Conservation (phyloP, 2,113 vertebrate species). For the Tylochromis polylepis region DNA sequence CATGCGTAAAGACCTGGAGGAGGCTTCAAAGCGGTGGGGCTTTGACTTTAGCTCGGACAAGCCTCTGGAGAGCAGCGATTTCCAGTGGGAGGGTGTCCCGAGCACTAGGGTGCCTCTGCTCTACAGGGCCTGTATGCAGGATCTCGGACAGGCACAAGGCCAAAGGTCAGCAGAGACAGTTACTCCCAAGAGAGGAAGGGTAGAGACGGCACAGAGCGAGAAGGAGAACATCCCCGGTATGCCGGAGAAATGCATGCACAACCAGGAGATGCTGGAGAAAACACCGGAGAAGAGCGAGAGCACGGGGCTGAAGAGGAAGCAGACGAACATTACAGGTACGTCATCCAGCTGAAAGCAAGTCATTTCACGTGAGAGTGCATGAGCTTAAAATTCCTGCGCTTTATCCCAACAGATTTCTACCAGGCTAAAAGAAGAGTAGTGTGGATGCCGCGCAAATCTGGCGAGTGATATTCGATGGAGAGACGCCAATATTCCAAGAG, state of each 20-base stretch:
- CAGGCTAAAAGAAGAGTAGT: conserved; percentile 77
- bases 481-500: background rate
- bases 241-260: background rate
- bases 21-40: conserved; percentile 81
- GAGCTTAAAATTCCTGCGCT: background rate
- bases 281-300: conserved; percentile 1
- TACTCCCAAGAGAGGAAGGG: background rate
- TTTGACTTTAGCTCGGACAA: conserved; percentile 83
- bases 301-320: conserved; percentile 75
- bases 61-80: conserved; percentile 77
- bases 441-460: conserved; percentile 70
- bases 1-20: conserved; percentile 73
- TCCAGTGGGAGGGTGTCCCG: conserved; percentile 80
- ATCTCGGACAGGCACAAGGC: background rate
- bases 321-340: conserved; percentile 87
- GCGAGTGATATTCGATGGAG: conserved; percentile 62
- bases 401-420: conserved; percentile 82
- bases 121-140: conserved; percentile 47
- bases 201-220: background rate
- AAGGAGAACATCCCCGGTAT: conserved; percentile 63
- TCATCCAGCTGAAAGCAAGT: background rate
- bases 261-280: conserved; percentile 42
- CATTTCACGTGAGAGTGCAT: background rate
- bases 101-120: conserved; percentile 61
- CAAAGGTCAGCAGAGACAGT: background rate